A percentile compares a stretch with the other conserved stretches of the same genome.
Conservation (phyloP, 2,113 vertebrate genomes). For the Eonycteris spelaea region DNA sequence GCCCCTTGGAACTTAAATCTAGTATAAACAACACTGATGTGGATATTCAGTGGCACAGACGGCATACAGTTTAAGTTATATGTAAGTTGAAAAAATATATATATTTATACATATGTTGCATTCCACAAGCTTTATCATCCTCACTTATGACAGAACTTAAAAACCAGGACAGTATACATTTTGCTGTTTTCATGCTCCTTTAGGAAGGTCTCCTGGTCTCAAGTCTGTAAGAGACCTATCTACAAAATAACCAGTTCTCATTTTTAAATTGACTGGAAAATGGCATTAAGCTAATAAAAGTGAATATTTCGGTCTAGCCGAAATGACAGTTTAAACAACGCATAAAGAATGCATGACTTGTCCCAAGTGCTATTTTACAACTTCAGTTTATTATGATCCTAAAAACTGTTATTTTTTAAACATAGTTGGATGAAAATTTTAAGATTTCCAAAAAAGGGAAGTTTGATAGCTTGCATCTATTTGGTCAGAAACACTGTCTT, state of each 20-base stretch:
- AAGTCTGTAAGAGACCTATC: neutral
- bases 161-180: neutral
- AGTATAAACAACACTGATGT: neutral
- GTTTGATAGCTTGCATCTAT: conserved; percentile 56
- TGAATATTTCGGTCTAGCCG: conserved; percentile 17
- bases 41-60: neutral
- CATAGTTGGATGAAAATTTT: conserved; percentile 35
- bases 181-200: neutral
- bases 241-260: neutral
- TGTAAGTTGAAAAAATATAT: neutral
- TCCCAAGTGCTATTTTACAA: conserved; percentile 29
- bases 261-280: conserved; percentile 35
- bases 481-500: neutral
- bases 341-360: conserved; percentile 44
- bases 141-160: neutral
- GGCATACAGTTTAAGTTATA: neutral
- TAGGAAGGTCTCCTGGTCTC: neutral
- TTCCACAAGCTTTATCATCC: conserved; percentile 19
- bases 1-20: neutral
- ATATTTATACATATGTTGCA: neutral
- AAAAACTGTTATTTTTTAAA: conserved; percentile 62
- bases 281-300: conserved; percentile 40
- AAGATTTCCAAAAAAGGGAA: conserved; percentile 64
- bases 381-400: conserved; percentile 36
- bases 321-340: conserved; percentile 56